These are phyloP conservation scores for Zoanthus sociatus DNA, from an alignment of 92 coral and sea anemone genomes.

Conservation along the genomic window DNA sequence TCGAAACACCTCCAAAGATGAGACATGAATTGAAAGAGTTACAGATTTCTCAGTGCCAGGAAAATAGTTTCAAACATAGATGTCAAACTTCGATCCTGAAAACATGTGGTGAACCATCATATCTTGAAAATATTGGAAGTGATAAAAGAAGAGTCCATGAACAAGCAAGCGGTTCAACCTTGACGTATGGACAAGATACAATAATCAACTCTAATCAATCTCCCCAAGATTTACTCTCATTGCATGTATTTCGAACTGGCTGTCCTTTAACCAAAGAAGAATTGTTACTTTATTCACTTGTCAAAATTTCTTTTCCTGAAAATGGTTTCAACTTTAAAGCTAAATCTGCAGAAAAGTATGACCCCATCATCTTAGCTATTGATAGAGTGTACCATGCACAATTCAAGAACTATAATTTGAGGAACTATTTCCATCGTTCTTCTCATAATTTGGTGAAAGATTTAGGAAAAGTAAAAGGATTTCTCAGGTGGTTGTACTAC, in stretches of 20 bases:
- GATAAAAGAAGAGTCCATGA: conserved; percentile 25
- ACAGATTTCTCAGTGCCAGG: neutral
- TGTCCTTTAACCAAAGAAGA: conserved; percentile 47
- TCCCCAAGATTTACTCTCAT: neutral
- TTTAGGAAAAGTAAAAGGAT: conserved; percentile 33
- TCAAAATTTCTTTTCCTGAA: conserved; percentile 42
- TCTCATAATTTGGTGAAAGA: conserved; percentile 41
- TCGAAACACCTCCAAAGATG: conserved; percentile 36
- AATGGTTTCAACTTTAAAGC: conserved; percentile 51
- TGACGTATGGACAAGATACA: neutral
- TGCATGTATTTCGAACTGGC: conserved; percentile 38
- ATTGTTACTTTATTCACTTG: conserved; percentile 44
- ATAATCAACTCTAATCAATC: neutral
- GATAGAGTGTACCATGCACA: conserved; percentile 35
- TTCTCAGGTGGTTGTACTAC: conserved; percentile 51
- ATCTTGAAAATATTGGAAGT: neutral
- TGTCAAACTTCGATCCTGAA: neutral
- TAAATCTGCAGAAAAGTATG: conserved; percentile 33
- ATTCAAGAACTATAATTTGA: conserved; percentile 45
- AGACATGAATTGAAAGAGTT: conserved; percentile 28
- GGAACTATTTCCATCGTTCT: conserved; percentile 50
- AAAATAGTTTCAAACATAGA: neutral
- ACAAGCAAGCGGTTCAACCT: conserved; percentile 20
- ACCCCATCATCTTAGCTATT: conserved; percentile 47
- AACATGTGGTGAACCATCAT: conserved; percentile 36